Percentiles rank a stretch among this genome's conserved stretches.
These are phyloP conservation scores for Leptobrachium leishanense DNA, from an alignment of 2,113 vertebrate genomes.

Conservation along the genomic window DNA sequence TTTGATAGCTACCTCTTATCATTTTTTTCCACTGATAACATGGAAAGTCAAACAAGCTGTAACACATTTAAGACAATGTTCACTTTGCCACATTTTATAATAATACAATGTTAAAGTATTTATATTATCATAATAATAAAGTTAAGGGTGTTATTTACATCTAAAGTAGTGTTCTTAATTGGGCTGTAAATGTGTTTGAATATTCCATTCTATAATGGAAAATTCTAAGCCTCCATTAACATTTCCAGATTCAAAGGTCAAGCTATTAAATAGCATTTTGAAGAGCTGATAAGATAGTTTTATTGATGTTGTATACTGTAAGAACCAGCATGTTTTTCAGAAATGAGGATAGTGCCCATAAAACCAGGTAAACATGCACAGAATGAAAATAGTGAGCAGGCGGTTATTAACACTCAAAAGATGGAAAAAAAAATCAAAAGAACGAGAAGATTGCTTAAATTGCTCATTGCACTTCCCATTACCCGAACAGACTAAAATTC, in stretches of 20 bases:
- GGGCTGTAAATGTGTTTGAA: constrained; percentile 35
- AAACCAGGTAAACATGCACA: constrained; percentile 21
- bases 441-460: not conserved
- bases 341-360: constrained; percentile 16
- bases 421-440: not conserved
- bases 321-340: constrained; percentile 13
- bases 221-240: constrained; percentile 40
- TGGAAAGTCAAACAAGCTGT: not conserved
- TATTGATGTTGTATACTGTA: constrained; percentile 42
- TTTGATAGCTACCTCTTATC: not conserved
- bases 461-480: too few relatives aligned
- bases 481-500: too few relatives aligned
- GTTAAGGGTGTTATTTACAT: constrained; percentile 15
- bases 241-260: constrained; percentile 45
- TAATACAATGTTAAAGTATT: not conserved
- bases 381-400: not conserved
- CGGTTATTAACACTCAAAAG: constrained; percentile 21
- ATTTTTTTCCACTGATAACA: not conserved
- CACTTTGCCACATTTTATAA: not conserved
- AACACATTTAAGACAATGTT: not conserved
- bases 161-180: constrained; percentile 14
- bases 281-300: constrained; percentile 41
- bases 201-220: constrained; percentile 43
- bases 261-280: constrained; percentile 39
- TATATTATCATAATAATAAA: constrained; percentile 4